phyloP scores from a whole-genome alignment of 53 echinoderm and acorn worm genomes.

The Stichopus horrens region DNA sequence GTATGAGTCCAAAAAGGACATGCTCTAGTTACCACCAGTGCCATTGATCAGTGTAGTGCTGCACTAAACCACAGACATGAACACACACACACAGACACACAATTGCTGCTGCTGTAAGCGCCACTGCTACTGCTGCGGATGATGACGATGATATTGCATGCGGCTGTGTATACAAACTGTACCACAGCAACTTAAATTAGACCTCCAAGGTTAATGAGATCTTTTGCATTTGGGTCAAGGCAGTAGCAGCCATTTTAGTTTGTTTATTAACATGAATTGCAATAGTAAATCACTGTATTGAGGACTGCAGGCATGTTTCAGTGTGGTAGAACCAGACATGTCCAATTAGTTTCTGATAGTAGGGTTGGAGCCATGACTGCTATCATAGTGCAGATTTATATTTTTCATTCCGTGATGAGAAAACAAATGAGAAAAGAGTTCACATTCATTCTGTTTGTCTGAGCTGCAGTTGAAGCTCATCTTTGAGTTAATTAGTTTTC shows the following conservation, averaged over 20 bases:
- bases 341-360: too few relatives aligned
- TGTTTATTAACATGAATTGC: neutral
- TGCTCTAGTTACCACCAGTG: neutral
- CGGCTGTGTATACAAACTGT: neutral
- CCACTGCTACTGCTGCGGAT: neutral
- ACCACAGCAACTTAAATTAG: neutral
- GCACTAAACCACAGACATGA: too few relatives aligned
- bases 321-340: too few relatives aligned
- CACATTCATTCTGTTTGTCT: too few relatives aligned
- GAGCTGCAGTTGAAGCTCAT: neutral
- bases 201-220: neutral
- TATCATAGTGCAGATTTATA: too few relatives aligned
- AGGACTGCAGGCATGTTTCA: neutral
- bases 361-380: too few relatives aligned
- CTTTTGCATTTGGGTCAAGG: constrained; percentile 3
- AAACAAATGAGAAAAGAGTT: too few relatives aligned
- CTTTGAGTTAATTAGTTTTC: neutral
- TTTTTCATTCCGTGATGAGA: too few relatives aligned
- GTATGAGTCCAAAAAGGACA: neutral
- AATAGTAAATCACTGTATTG: neutral
- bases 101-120: neutral
- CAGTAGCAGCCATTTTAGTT: constrained; percentile 3
- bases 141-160: too few relatives aligned
- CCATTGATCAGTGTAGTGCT: too few relatives aligned
- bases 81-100: neutral